Evolutionary conservation across 2,888 invertebrate genomes (phyloP), one percentile per base, ranked within the genome.

Genomic region (Eueremaeus valkanovi): DNA sequence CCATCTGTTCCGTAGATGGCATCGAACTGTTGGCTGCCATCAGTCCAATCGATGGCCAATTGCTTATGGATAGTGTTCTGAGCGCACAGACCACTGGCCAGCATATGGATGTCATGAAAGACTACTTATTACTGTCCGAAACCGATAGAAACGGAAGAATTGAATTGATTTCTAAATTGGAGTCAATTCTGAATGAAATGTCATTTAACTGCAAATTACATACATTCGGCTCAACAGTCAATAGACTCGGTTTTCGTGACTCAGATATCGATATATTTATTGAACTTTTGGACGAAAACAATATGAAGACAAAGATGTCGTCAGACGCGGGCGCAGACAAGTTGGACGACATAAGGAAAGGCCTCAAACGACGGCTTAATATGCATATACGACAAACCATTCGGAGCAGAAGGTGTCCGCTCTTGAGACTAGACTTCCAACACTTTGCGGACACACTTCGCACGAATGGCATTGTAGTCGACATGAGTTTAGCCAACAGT

Each of bases 91-190:
- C 16, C 8, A 21, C 3, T 51, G 51, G 21, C 1, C 21, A 51
- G n/a, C n/a, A 21, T 21, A n/a, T 51, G n/a, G n/a, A 51, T 21
- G 21, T n/a, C 8, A 51, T 51, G 51, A 8, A n/a, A 61, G n/a
- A 61, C 24, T 13, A 29, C 3, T 2, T 61, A n/a, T 27, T 61
- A 27, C 29, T 61, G 27, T n/a, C 11, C 1, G 61, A 61, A 61
- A 61, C 2, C 1, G 61, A 61, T 61, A 5, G 31, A 29, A 8
- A 31, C 1, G 29, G 29, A 13, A 16, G 61, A 3, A 11, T 29
- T 1, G 5, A 8, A 27, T 31, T 61, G 29, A 9, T 11, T 13
- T 29, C 27, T 82, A 86, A 68, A 68, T 58, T 77, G 70, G 70
- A 76, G 58, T 27, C 24, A 33, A 40, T 42, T 18, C 45, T 73